Evolutionary conservation across 2,888 invertebrate genomes (phyloP).

Genomic region (Myopa testacea): DNA sequence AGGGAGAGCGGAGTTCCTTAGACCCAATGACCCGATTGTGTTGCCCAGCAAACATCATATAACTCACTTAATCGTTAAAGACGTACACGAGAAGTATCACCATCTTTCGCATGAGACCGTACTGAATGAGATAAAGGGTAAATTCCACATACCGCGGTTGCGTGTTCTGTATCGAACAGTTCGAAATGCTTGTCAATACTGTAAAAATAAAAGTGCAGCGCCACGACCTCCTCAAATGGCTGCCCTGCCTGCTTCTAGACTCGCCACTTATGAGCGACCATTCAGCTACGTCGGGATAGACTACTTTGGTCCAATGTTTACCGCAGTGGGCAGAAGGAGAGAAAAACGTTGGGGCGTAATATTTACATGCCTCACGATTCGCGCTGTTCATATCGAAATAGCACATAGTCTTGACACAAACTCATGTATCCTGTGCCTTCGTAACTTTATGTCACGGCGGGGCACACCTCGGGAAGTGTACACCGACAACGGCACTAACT

Average conservation of each 20-base stretch:
- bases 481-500: slow-evolving; percentile 32
- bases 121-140: slow-evolving; percentile 42
- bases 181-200: slow-evolving; percentile 43
- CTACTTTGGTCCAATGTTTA: slow-evolving; percentile 46
- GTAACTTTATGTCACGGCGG: slow-evolving; percentile 42
- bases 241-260: slow-evolving; percentile 42
- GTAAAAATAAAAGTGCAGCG: slow-evolving; percentile 40
- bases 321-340: slow-evolving; percentile 40
- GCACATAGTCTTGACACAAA: too few relatives aligned
- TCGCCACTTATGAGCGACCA: slow-evolving; percentile 38
- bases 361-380: slow-evolving; percentile 46
- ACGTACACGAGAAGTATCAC: slow-evolving; percentile 40
- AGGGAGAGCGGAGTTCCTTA: slow-evolving; percentile 31
- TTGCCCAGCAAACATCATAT: slow-evolving; percentile 36
- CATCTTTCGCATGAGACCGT: slow-evolving; percentile 44
- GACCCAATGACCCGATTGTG: slow-evolving; percentile 24
- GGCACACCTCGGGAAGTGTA: slow-evolving; percentile 29
- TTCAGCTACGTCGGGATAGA: slow-evolving; percentile 46
- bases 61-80: slow-evolving; percentile 39
- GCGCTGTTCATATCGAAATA: slow-evolving; percentile 39
- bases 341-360: slow-evolving; percentile 48
- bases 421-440: slow-evolving; percentile 35
- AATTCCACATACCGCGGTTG: slow-evolving; percentile 34
- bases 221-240: slow-evolving; percentile 45
- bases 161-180: slow-evolving; percentile 42